Base-by-base conservation (phyloP, 37 sponge, comb jelly and placozoan genomes). In the Mnemiopsis leidyi region DNA sequence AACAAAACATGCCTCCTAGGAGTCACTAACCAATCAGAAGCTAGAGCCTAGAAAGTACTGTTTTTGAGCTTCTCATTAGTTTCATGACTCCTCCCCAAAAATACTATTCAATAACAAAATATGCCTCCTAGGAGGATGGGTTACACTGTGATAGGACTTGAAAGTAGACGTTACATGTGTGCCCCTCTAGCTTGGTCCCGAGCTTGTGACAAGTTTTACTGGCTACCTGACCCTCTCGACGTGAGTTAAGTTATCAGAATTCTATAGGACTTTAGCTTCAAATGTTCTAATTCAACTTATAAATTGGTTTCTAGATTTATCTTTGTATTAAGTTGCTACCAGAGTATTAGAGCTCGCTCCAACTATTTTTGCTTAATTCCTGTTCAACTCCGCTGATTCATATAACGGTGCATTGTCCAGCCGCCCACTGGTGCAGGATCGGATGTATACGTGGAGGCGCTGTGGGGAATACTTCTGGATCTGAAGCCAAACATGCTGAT, bases 121-220 rank as follows among this genome's bases (percentile, higher is more conserved):
- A 61, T 61, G 68, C 18, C 2, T 77, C 33, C 1, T 61, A 85
- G 90, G 48, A 40, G 23, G 39, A 85, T 85, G 90, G 90, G 90
- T 2, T 85, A 85, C 90, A 85, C 35, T 1, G 90, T 85, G 7
- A 85, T 85, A 36, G 90, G 90, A 23, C 33, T 85, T 39, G 90
- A 85, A 61, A 85, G 90, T 39, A 36, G 90, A 28, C 39, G 35
- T n/a, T 85, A 85, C 61, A 85, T 85, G 40, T 85, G 90, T 85
- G 90, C 90, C 21, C 90, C 90, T 0, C 90, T 85, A 23, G 90
- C 90, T 23, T 85, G 90, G 90, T 85, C 90, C 23, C 9, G 90
- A 40, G 90, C 90, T n/a, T 85, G 90, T 37, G 35, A 85, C 90
- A 28, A 38, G 30, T 85, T 85, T 29, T 40, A 85, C 61, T 85